A percentile compares a stretch with the other conserved stretches of the same genome.
Conservation (phyloP, 2,113 vertebrate species). For the Myrmecophaga tridactyla region DNA sequence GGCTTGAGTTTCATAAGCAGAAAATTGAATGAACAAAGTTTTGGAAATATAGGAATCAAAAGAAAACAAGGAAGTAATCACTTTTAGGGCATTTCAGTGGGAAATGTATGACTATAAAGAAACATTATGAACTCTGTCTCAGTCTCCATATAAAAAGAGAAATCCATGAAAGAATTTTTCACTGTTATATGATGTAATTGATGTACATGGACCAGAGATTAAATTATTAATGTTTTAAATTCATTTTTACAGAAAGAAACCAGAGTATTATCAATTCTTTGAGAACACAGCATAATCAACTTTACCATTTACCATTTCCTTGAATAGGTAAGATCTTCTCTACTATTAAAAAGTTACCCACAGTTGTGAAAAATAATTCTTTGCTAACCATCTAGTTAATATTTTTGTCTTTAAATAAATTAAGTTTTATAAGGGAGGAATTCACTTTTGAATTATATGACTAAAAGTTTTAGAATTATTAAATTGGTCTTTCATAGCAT, state of each 20-base stretch:
- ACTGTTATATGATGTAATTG: not conserved
- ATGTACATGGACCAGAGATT: not conserved
- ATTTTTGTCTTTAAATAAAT: not conserved
- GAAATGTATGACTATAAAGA: not conserved
- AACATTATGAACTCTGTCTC: not conserved
- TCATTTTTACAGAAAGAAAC: constrained; percentile 74
- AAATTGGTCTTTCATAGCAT: not conserved
- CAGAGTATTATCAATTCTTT: constrained; percentile 64
- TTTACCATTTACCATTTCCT: constrained; percentile 53
- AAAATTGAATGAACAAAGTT: not conserved
- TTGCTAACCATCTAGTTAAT: not conserved
- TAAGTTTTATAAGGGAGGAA: constrained; percentile 11
- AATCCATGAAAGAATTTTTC: not conserved
- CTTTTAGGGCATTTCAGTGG: not conserved
- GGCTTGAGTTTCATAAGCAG: not conserved
- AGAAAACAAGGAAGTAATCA: not conserved
- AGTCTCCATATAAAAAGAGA: not conserved
- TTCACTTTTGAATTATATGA: not conserved
- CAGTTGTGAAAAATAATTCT: not conserved
- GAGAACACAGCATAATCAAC: constrained; percentile 54
- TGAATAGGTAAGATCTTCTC: constrained; percentile 77
- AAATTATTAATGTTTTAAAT: constrained; percentile 46
- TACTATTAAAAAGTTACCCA: not conserved
- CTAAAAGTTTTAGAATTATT: not conserved
- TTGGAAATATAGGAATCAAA: not conserved